Base-by-base conservation (phyloP, 2,797 vertebrate genomes). In the Sebastes oblongus region DNA sequence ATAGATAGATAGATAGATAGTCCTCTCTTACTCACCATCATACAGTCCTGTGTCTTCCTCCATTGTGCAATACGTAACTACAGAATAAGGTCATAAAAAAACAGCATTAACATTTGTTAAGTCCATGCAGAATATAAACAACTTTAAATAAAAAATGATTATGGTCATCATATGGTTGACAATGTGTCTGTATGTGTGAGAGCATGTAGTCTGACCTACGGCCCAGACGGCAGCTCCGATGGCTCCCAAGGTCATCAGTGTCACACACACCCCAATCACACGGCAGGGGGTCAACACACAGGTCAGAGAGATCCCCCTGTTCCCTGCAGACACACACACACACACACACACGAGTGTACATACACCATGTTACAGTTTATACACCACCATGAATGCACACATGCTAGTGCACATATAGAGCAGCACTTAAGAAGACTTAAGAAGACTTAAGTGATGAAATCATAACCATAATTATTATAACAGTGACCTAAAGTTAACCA, bases 201-300 rank as follows among this genome's bases (percentile, higher is more conserved):
- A 82, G 69, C n/a, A 20, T 64, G 77, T 71, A 55, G 55, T 81
- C 97, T 97, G 90, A 98, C 97, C 97, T 80, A 97, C 85, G 80
- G 96, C 97, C 97, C 97, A 98, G 87, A 96, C 94, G 0, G 96
- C 96, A 2, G 95, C 96, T 89, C 96, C 97, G 2, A 98, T 93
- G 83, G 95, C 96, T 67, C 94, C 96, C 88, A 98, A 86, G 61
- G 96, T 90, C 81, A 98, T 90, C 82, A 97, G 72, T 4, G 88
- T 94, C 83, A 95, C 87, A 75, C 90, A 94, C 9, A 93, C 87
- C 8, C 95, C 90, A 6, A 93, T 86, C 83, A 96, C 85, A 72
- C 96, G 95, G 83, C 95, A 95, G 56, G 95, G 93, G 27, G 95
- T 96, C 86, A 96, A 92, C 76, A 95, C 91, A 72, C 94, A 93